Percentiles rank a stretch among this genome's conserved stretches.
These are phyloP conservation scores for Mizuhopecten yessoensis DNA, from an alignment of 1,140 invertebrate species.

Conservation along the genomic window DNA sequence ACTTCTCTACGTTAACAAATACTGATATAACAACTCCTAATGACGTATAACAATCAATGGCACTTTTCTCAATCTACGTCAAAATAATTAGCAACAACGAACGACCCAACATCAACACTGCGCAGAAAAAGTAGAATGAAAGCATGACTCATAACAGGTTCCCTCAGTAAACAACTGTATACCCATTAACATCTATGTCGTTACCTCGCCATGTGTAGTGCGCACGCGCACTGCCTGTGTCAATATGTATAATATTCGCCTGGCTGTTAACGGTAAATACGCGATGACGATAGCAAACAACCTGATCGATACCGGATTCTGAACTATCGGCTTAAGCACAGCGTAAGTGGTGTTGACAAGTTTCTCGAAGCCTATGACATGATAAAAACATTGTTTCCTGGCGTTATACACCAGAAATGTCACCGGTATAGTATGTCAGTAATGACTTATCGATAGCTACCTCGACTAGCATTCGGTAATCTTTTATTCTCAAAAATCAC, in stretches of 20 bases:
- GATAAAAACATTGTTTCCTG: not conserved
- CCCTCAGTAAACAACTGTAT: not conserved
- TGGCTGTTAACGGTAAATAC: not conserved
- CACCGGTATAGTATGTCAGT: not conserved
- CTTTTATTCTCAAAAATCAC: not conserved
- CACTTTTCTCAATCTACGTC: constrained; percentile 1
- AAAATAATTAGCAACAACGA: constrained; percentile 29
- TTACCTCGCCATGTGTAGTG: not conserved
- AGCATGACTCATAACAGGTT: not conserved
- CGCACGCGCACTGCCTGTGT: constrained; percentile 9
- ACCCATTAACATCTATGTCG: constrained; percentile 1
- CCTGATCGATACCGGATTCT: not conserved
- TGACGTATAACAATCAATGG: constrained; percentile 10
- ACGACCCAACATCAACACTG: constrained; percentile 23
- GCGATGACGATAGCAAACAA: not conserved
- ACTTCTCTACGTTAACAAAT: not conserved
- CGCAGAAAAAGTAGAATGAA: not conserved
- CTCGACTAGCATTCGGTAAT: not conserved
- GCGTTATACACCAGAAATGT: not conserved
- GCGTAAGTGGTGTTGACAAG: not conserved
- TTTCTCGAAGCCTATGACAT: not conserved
- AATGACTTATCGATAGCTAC: no score
- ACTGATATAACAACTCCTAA: not conserved
- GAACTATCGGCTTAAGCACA: not conserved
- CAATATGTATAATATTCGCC: not conserved